Evolutionary conservation across 1,140 invertebrate species (phyloP).

Genomic region (Megalonaias nervosa): DNA sequence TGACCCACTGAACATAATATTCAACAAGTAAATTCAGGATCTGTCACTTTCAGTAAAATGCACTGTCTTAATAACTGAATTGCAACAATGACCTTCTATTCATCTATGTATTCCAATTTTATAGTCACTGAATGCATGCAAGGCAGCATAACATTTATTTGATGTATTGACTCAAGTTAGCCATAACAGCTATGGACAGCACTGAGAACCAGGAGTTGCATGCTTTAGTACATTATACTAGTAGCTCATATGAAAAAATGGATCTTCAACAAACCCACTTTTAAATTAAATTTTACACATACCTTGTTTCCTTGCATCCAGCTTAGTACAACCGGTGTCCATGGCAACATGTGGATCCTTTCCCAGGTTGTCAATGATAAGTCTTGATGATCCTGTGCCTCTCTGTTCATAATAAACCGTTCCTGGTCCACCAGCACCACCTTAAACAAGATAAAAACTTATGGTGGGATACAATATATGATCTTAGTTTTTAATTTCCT

Average conservation of each 20-base stretch:
- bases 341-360: constrained; percentile 16
- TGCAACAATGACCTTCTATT: no score
- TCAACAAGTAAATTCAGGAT: no score
- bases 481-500: background rate
- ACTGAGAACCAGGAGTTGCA: no score
- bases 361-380: constrained; percentile 24
- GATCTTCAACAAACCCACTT: background rate
- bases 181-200: no score
- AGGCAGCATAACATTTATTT: no score
- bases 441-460: background rate
- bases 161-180: no score
- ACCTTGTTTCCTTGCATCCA: constrained; percentile 22
- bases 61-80: no score
- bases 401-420: constrained; percentile 15
- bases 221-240: background rate
- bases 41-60: no score
- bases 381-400: constrained; percentile 1
- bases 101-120: no score
- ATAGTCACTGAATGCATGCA: no score
- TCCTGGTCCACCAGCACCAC: constrained; percentile 23
- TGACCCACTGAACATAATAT: no score
- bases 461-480: background rate
- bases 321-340: constrained; percentile 1
- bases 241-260: background rate
- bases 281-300: background rate